These are phyloP conservation scores for Tapirus terrestris DNA, from an alignment of 2,113 vertebrate species.

Conservation along the genomic window DNA sequence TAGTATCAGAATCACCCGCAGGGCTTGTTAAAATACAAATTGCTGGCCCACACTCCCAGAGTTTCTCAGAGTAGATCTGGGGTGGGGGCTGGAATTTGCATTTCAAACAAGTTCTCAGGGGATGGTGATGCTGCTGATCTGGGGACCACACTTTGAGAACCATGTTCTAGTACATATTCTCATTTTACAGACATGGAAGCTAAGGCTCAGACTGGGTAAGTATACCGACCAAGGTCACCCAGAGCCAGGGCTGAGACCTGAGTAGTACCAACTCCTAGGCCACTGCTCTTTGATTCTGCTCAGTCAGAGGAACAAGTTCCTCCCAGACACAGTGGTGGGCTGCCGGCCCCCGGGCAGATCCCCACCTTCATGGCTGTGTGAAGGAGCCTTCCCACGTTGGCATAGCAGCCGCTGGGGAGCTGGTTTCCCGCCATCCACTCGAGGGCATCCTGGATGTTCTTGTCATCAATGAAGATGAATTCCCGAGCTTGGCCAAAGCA, in stretches of 20 bases:
- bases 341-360: not conserved
- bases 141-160: not conserved
- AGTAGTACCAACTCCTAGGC: not conserved
- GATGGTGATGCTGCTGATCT: not conserved
- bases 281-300: not conserved
- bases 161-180: not conserved
- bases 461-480: constrained; percentile 87
- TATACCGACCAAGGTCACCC: not conserved
- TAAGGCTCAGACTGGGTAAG: not conserved
- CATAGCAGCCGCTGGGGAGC: constrained; percentile 86
- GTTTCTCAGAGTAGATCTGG: not conserved
- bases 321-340: not conserved
- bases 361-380: constrained; percentile 91
- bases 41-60: not conserved
- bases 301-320: not conserved
- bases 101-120: not conserved
- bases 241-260: not conserved
- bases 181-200: not conserved
- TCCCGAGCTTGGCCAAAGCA: constrained; percentile 88
- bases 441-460: constrained; percentile 84
- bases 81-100: not conserved
- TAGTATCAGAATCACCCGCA: not conserved
- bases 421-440: constrained; percentile 88
- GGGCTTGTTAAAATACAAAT: not conserved
- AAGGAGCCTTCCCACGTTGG: constrained; percentile 88